Evolutionary conservation across 2,888 invertebrate genomes (phyloP).

Genomic region (Sepiola atlantica): DNA sequence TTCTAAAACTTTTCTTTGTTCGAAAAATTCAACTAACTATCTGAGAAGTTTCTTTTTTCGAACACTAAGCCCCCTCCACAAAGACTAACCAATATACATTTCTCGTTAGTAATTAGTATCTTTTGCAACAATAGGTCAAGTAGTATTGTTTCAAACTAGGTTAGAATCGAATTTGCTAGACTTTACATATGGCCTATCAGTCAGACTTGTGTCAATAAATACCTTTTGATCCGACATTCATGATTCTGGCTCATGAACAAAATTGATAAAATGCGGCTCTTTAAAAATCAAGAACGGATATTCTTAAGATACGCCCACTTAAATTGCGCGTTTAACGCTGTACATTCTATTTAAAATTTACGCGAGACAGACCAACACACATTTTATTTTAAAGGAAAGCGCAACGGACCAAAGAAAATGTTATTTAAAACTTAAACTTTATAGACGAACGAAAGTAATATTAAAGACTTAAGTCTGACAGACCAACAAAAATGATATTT

Average conservation of each 20-base stretch:
- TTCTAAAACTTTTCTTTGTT: background rate
- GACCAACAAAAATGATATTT: no score
- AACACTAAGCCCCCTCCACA: background rate
- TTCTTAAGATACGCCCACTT: no score
- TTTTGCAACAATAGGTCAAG: background rate
- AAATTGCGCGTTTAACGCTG: no score
- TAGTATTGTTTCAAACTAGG: slow-evolving; percentile 6
- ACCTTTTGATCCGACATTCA: slow-evolving; percentile 14
- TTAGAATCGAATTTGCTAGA: slow-evolving; percentile 11
- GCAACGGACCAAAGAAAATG: no score
- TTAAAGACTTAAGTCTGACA: no score
- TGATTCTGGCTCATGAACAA: background rate
- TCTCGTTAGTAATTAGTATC: background rate
- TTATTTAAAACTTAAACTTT: no score
- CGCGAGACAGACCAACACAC: no score
- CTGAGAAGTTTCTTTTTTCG: background rate
- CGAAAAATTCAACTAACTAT: background rate
- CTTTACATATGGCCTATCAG: slow-evolving; percentile 19
- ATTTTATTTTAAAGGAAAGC: no score
- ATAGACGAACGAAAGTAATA: no score
- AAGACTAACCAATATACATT: slow-evolving; percentile 7
- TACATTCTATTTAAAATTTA: no score
- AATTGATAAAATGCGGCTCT: slow-evolving; percentile 19
- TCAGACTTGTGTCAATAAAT: slow-evolving; percentile 20
- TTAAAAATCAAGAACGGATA: background rate